phyloP scores from a whole-genome alignment of 2,797 vertebrate genomes.

The Tenualosa ilisha region DNA sequence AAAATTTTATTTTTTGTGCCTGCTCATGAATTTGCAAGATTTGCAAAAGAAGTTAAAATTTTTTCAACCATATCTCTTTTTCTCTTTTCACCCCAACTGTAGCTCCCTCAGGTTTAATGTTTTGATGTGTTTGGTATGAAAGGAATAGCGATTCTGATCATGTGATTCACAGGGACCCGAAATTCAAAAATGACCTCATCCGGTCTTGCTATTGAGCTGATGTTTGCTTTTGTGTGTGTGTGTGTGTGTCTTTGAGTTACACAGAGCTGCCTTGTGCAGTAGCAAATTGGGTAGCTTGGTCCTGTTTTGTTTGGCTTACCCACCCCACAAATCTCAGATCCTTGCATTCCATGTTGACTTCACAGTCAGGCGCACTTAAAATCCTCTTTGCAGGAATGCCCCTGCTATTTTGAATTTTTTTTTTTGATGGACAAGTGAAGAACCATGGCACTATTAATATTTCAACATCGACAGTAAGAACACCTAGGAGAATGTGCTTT shows the following conservation, averaged over 20 bases:
- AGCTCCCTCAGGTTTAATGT: neutral
- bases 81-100: neutral
- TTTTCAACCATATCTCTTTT: neutral
- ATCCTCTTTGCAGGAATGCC: neutral
- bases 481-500: neutral
- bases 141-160: neutral
- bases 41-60: too few relatives aligned
- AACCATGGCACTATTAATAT: neutral
- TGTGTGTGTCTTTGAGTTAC: neutral
- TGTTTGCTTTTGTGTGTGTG: constrained; percentile 2
- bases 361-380: constrained; percentile 5
- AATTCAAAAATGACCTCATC: constrained; percentile 13
- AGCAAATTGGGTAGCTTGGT: neutral
- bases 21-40: too few relatives aligned
- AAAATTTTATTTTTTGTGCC: neutral
- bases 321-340: constrained; percentile 13
- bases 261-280: neutral
- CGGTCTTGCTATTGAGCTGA: neutral
- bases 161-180: constrained; percentile 9
- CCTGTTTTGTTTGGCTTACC: constrained; percentile 4
- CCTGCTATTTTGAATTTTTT: neutral
- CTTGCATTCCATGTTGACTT: neutral
- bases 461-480: neutral
- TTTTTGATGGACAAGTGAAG: neutral
- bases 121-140: neutral